Percentiles rank a stretch among this genome's conserved stretches.
Conservation (phyloP, 2,888 invertebrate genomes). For the Leucoma salicis region DNA sequence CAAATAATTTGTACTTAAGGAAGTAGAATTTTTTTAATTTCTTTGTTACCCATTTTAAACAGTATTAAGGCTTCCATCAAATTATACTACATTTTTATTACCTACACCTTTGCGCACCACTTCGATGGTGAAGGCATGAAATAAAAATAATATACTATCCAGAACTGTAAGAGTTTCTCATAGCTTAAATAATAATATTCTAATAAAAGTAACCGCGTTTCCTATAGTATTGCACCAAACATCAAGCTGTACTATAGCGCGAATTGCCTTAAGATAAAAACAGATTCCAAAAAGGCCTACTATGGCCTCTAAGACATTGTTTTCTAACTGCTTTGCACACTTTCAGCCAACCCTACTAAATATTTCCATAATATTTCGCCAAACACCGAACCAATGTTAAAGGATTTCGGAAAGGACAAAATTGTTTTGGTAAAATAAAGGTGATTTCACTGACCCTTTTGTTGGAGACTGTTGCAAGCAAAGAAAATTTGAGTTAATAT, state of each 20-base stretch:
- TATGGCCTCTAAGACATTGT: slow-evolving; percentile 33
- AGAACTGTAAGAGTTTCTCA: too few species aligned
- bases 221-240: slow-evolving; percentile 9
- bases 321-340: slow-evolving; percentile 35
- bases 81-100: too few species aligned
- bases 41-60: too few species aligned
- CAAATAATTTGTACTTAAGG: too few species aligned
- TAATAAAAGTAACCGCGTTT: too few species aligned
- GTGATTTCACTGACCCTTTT: slow-evolving; percentile 3
- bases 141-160: too few species aligned
- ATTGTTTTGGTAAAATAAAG: slow-evolving; percentile 19
- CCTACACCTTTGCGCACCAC: too few species aligned
- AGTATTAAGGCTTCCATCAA: too few species aligned
- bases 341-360: slow-evolving; percentile 24
- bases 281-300: slow-evolving; percentile 31
- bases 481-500: neutral
- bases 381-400: slow-evolving; percentile 24
- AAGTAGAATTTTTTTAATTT: too few species aligned
- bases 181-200: too few species aligned
- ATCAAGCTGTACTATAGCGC: slow-evolving; percentile 26
- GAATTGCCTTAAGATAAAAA: slow-evolving; percentile 44
- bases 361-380: slow-evolving; percentile 38
- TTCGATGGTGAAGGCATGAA: too few species aligned
- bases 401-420: slow-evolving; percentile 22
- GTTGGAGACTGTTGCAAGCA: neutral